Conservation (phyloP, 2,888 invertebrate species). For the Noctua fimbriata region DNA sequence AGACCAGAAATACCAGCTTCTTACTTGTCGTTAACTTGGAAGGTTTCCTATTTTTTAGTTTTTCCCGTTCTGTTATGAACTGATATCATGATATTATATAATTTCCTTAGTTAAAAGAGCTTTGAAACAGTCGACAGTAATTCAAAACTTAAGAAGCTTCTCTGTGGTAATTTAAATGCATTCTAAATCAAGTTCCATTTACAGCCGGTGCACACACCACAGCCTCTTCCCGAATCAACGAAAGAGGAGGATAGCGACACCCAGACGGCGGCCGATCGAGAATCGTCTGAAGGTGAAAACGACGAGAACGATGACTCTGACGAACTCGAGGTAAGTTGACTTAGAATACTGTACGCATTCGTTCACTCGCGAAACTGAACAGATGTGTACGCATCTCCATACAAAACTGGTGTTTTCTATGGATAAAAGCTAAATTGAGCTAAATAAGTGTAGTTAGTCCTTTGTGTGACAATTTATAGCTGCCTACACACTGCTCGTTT, state of each 20-base stretch:
- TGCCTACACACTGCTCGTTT: conserved; percentile 43
- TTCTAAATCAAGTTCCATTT: conserved; percentile 39
- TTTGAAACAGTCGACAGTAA: not conserved
- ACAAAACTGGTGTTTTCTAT: not conserved
- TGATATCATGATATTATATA: too few species aligned
- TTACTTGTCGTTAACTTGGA: too few species aligned
- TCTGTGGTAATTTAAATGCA: not conserved
- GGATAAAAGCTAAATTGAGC: not conserved
- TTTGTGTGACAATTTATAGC: not conserved
- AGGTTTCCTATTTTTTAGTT: too few species aligned
- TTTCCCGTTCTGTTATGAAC: too few species aligned
- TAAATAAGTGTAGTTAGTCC: not conserved
- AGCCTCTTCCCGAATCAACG: conserved; percentile 68
- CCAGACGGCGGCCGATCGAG: conserved; percentile 83
- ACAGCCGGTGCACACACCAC: conserved; percentile 74
- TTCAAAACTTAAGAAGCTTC: not conserved
- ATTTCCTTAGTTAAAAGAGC: not conserved
- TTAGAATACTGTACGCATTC: not conserved
- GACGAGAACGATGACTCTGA: conserved; percentile 93
- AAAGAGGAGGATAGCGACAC: conserved; percentile 78
- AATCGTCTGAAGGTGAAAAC: conserved; percentile 91
- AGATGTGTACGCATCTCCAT: not conserved
- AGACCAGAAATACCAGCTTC: not conserved
- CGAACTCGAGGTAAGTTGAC: conserved; percentile 89
- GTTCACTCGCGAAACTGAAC: not conserved